Evolutionary conservation across 1,140 invertebrate genomes (phyloP).

Genomic region (Drosophila nigromelanica): DNA sequence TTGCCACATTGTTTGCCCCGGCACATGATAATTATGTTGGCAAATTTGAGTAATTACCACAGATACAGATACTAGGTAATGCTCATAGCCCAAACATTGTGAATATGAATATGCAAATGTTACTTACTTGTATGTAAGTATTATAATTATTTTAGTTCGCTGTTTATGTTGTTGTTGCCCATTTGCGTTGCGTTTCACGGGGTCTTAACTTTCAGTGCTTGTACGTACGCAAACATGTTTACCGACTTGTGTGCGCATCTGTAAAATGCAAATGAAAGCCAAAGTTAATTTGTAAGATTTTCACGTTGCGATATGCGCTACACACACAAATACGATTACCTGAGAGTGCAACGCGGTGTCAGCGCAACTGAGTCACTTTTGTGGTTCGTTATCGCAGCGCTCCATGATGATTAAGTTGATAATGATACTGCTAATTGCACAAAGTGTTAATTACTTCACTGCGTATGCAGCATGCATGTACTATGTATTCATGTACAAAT

Average conservation of each 20-base stretch:
- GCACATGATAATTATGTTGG: constrained; percentile 73
- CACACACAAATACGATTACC: constrained; percentile 15
- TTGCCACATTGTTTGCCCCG: constrained; percentile 50
- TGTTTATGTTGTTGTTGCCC: constrained; percentile 11
- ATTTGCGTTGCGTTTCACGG: constrained; percentile 48
- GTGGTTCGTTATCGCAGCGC: constrained; percentile 22
- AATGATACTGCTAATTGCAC: constrained; percentile 17
- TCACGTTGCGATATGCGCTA: constrained; percentile 34
- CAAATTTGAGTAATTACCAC: constrained; percentile 73
- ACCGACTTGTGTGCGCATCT: constrained; percentile 45
- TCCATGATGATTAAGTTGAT: constrained; percentile 52
- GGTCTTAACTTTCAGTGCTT: constrained; percentile 37
- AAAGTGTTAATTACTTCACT: constrained; percentile 7
- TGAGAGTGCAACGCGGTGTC: constrained; percentile 24
- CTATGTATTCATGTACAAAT: no score
- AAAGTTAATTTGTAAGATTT: constrained; percentile 81
- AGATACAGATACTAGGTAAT: constrained; percentile 25
- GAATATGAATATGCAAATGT: constrained; percentile 55
- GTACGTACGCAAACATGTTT: constrained; percentile 15
- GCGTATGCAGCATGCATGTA: neutral
- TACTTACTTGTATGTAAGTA: constrained; percentile 39
- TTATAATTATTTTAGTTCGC: constrained; percentile 56
- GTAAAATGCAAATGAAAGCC: constrained; percentile 79
- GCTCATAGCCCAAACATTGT: constrained; percentile 25
- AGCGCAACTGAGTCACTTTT: constrained; percentile 10